Evolutionary conservation across 2,113 vertebrate species (phyloP).

Genomic region (Oostethus manadensis): DNA sequence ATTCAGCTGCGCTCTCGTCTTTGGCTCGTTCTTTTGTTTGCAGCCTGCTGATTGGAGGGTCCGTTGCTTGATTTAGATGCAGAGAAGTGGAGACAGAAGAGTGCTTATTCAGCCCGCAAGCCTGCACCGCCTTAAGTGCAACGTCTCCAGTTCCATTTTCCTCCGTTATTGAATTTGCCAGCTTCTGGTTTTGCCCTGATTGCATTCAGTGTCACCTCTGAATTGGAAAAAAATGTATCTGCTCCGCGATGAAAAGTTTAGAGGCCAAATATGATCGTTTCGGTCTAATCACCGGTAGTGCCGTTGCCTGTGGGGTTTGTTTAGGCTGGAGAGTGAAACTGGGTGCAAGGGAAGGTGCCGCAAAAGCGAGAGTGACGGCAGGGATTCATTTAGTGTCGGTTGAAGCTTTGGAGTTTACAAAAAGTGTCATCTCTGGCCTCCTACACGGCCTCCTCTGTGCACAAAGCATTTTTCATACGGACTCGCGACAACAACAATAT

Average conservation of each 20-base stretch:
- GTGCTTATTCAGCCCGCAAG: conserved; percentile 59
- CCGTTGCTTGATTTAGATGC: conserved; percentile 60
- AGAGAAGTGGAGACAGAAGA: conserved; percentile 62
- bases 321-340: background rate
- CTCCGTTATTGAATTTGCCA: conserved; percentile 66
- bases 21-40: conserved; percentile 61
- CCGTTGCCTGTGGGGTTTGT: background rate
- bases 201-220: conserved; percentile 71
- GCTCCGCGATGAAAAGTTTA: no score
- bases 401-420: conserved; percentile 16
- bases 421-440: conserved; percentile 30
- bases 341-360: conserved; percentile 18
- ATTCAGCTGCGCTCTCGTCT: conserved; percentile 37
- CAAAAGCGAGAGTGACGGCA: conserved; percentile 34
- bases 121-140: conserved; percentile 60
- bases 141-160: conserved; percentile 63
- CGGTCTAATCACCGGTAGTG: no score
- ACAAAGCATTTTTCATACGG: conserved; percentile 66
- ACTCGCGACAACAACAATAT: conserved; percentile 70
- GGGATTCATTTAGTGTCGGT: conserved; percentile 47
- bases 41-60: conserved; percentile 58
- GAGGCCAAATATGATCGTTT: background rate
- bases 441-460: conserved; percentile 44
- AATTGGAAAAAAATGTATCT: conserved; percentile 13
- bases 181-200: conserved; percentile 57